Conservation (phyloP, 2,888 invertebrate genomes). For the Philopedon plagiatum region DNA sequence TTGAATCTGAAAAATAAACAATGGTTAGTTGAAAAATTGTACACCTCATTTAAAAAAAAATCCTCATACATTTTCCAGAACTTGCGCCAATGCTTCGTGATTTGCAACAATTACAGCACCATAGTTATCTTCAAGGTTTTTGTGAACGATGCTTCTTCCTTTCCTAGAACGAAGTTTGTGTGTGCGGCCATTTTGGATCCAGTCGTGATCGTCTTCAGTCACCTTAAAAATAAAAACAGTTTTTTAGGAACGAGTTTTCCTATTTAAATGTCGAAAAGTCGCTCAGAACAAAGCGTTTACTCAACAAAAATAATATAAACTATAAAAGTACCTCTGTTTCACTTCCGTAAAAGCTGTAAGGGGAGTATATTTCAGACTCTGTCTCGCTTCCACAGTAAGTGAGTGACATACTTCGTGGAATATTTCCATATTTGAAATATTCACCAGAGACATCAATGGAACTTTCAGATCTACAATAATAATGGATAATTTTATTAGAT, state of each 20-base stretch:
- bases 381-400: slow-evolving; percentile 88
- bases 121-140: slow-evolving; percentile 90
- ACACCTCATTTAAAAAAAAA: too few relatives aligned
- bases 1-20: slow-evolving; percentile 72
- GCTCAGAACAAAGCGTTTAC: too few relatives aligned
- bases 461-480: slow-evolving; percentile 69
- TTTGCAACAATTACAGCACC: slow-evolving; percentile 91
- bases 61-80: slow-evolving; percentile 84
- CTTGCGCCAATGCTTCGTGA: slow-evolving; percentile 90
- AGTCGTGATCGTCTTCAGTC: slow-evolving; percentile 71
- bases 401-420: slow-evolving; percentile 77
- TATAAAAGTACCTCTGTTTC: slow-evolving; percentile 71
- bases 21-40: background rate
- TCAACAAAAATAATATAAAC: too few relatives aligned
- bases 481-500: background rate
- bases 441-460: slow-evolving; percentile 70
- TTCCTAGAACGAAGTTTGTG: slow-evolving; percentile 79
- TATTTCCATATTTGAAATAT: slow-evolving; percentile 75
- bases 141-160: slow-evolving; percentile 87
- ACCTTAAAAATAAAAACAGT: slow-evolving; percentile 64
- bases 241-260: too few relatives aligned
- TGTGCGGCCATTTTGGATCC: slow-evolving; percentile 68
- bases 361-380: slow-evolving; percentile 87
- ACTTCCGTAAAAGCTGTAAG: slow-evolving; percentile 82
- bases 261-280: too few relatives aligned